Percentiles rank a stretch among this genome's conserved stretches.
These are phyloP conservation scores for Geotrypetes seraphini DNA, from an alignment of 2,797 vertebrate species.

Conservation along the genomic window DNA sequence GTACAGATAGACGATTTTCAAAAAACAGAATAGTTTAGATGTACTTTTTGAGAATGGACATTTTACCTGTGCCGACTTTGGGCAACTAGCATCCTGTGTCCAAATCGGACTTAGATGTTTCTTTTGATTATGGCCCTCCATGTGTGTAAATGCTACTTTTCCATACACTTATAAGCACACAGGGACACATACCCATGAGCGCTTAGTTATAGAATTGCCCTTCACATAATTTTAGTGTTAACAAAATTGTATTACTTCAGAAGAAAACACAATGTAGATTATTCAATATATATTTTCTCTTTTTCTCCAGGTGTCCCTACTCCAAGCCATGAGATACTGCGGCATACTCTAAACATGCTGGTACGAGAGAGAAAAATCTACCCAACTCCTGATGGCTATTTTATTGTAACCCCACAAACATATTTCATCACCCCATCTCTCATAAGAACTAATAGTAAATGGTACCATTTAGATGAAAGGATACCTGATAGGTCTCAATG, in stretches of 20 bases:
- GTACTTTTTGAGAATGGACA: too few species aligned
- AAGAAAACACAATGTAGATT: background rate
- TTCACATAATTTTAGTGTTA: background rate
- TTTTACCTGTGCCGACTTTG: too few species aligned
- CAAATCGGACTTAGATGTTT: too few species aligned
- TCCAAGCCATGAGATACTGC: constrained; percentile 90
- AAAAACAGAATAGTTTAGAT: too few species aligned
- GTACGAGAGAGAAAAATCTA: constrained; percentile 96
- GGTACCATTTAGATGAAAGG: constrained; percentile 96
- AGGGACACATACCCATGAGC: too few species aligned
- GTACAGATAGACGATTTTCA: too few species aligned
- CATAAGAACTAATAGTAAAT: constrained; percentile 95
- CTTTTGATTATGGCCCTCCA: too few species aligned
- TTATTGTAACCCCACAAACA: constrained; percentile 95
- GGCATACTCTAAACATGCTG: constrained; percentile 89
- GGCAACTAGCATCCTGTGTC: too few species aligned
- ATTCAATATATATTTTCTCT: constrained; percentile 17
- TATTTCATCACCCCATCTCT: constrained; percentile 97
- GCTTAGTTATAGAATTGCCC: too few species aligned
- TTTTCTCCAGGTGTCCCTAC: constrained; percentile 81
- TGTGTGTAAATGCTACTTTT: background rate
- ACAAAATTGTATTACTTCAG: background rate
- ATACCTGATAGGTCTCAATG: constrained; percentile 84
- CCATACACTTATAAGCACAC: too few species aligned
- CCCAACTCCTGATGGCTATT: constrained; percentile 90